phyloP scores from a whole-genome alignment of 1,140 invertebrate genomes.

The Trissolcus basalis region DNA sequence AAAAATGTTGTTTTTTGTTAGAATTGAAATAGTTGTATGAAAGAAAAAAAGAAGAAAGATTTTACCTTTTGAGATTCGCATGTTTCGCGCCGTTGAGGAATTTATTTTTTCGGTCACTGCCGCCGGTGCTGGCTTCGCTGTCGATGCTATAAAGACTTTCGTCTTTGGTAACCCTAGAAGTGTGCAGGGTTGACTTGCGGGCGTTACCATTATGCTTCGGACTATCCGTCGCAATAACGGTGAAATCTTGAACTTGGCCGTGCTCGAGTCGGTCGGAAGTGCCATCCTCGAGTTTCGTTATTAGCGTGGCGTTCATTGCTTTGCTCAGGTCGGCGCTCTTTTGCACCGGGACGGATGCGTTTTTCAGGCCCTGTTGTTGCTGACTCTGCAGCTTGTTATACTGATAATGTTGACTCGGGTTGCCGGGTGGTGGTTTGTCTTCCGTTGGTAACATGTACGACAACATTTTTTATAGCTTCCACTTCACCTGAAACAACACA shows the following conservation, averaged over 20 bases:
- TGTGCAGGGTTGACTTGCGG: constrained; percentile 71
- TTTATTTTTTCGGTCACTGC: constrained; percentile 72
- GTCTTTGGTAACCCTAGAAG: constrained; percentile 70
- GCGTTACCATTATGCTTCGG: constrained; percentile 69
- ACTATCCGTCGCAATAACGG: constrained; percentile 59
- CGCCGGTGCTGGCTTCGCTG: constrained; percentile 72
- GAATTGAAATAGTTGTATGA: no score
- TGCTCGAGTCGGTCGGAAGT: constrained; percentile 46
- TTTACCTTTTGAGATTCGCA: constrained; percentile 77
- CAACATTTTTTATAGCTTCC: constrained; percentile 67
- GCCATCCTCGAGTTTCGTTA: constrained; percentile 61
- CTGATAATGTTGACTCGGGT: constrained; percentile 61
- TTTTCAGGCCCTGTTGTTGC: constrained; percentile 48
- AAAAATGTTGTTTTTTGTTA: no score
- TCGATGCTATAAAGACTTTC: constrained; percentile 74
- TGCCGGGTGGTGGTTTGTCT: constrained; percentile 73
- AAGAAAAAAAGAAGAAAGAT: constrained; percentile 10
- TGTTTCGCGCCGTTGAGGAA: constrained; percentile 75
- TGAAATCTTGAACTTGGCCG: constrained; percentile 56
- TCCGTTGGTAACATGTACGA: constrained; percentile 76
- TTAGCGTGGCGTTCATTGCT: constrained; percentile 64
- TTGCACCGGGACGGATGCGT: constrained; percentile 59
- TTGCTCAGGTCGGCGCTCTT: constrained; percentile 53
- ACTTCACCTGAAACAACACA: constrained; percentile 38
- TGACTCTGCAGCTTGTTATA: constrained; percentile 51